phyloP scores from a whole-genome alignment of 2,888 invertebrate species.

The Petrolisthes cinctipes region DNA sequence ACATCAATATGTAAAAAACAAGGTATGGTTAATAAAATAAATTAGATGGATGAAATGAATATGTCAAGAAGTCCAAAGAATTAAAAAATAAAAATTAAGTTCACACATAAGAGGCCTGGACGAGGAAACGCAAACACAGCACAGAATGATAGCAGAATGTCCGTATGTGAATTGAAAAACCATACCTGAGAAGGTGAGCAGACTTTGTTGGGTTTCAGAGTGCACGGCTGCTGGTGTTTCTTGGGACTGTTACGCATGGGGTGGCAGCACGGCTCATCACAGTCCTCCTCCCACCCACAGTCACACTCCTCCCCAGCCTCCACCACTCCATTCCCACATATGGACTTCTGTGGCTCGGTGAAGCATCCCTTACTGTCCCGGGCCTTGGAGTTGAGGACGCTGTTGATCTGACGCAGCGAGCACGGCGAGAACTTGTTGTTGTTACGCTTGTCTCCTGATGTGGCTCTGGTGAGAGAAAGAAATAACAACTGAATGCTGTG shows the following conservation, averaged over 20 bases:
- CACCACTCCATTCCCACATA: conserved; percentile 98
- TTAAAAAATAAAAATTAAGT: too few species aligned
- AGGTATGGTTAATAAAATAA: too few species aligned
- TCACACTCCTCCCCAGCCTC: conserved; percentile 98
- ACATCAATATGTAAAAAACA: too few species aligned
- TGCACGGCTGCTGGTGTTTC: conserved; percentile 85
- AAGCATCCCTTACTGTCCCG: conserved; percentile 92
- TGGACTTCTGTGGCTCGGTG: conserved; percentile 77
- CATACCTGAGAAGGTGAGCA: conserved; percentile 86
- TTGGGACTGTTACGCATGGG: conserved; percentile 87
- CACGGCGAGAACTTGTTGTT: conserved; percentile 98
- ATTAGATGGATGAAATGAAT: too few species aligned
- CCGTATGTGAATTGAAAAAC: conserved; percentile 1
- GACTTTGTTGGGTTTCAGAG: conserved; percentile 80
- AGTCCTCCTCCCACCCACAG: conserved; percentile 98
- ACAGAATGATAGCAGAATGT: too few species aligned
- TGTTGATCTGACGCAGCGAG: conserved; percentile 90
- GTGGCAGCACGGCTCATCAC: conserved; percentile 92
- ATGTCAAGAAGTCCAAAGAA: too few species aligned
- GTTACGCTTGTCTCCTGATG: conserved; percentile 96
- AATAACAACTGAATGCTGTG: not conserved
- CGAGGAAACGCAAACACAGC: too few species aligned
- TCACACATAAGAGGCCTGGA: too few species aligned
- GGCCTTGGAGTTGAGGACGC: conserved; percentile 91
- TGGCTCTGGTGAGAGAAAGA: conserved; percentile 75